A percentile compares a stretch with the other conserved stretches of the same genome.
These are phyloP conservation scores for Anadara kagoshimensis DNA, from an alignment of 1,140 invertebrate genomes.

Conservation along the genomic window DNA sequence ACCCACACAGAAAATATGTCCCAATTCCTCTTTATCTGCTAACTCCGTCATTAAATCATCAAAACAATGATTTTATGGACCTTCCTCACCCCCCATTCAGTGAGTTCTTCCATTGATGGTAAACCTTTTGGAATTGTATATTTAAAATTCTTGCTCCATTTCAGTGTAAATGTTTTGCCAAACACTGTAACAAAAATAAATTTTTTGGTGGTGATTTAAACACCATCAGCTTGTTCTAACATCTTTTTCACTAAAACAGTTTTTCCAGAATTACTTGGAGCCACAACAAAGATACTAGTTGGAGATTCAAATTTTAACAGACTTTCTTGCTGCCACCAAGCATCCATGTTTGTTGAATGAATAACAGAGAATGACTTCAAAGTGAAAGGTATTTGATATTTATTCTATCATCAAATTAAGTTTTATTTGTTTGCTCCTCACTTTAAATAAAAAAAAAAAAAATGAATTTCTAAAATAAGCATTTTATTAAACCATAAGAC, in stretches of 20 bases:
- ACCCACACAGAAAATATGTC: neutral
- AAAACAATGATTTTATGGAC: neutral
- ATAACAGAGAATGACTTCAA: neutral
- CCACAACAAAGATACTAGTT: conserved; percentile 5
- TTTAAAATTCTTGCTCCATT: neutral
- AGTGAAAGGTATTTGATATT: neutral
- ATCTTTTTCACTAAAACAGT: neutral
- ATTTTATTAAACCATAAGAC: too few species aligned
- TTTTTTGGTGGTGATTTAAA: conserved; percentile 3
- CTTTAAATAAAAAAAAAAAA: too few species aligned
- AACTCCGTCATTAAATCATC: conserved; percentile 10
- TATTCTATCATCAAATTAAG: too few species aligned
- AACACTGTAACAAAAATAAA: neutral
- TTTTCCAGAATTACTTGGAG: neutral
- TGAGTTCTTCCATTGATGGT: neutral
- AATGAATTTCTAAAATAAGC: too few species aligned
- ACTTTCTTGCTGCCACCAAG: conserved; percentile 8
- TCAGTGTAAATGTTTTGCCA: neutral
- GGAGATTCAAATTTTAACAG: conserved; percentile 17
- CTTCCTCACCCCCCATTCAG: neutral
- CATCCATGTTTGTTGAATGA: neutral
- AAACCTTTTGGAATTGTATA: neutral
- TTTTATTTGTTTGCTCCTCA: too few species aligned
- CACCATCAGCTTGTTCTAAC: neutral
- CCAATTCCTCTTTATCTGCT: neutral